These are phyloP conservation scores for Campylomormyrus numenius DNA, from an alignment of 2,113 vertebrate genomes.

Conservation along the genomic window DNA sequence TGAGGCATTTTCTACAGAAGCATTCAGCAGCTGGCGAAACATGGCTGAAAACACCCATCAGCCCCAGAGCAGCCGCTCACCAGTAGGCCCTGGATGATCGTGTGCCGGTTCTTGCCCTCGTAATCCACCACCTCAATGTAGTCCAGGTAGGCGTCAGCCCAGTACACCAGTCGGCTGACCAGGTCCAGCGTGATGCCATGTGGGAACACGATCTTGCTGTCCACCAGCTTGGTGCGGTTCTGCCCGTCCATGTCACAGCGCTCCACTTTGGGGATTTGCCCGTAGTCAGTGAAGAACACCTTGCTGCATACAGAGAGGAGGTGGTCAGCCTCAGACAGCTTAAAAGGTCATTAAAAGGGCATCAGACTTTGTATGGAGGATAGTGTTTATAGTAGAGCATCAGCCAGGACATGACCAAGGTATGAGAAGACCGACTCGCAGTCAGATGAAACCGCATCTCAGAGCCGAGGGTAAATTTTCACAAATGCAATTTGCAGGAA, in stretches of 20 bases:
- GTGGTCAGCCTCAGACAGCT: not conserved
- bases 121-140: conserved; percentile 97
- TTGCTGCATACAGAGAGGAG: conserved; percentile 60
- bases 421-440: not conserved
- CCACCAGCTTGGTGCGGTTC: conserved; percentile 93
- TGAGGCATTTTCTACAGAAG: not conserved
- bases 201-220: conserved; percentile 93
- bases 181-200: conserved; percentile 91
- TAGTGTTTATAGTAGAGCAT: not conserved
- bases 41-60: not conserved
- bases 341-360: not conserved
- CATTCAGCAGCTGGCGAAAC: not conserved
- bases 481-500: not conserved
- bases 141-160: conserved; percentile 94
- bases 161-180: conserved; percentile 90
- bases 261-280: conserved; percentile 91
- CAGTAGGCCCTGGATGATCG: conserved; percentile 91
- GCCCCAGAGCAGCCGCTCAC: conserved; percentile 56
- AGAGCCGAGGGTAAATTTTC: not conserved
- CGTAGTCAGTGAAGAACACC: conserved; percentile 95
- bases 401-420: not conserved
- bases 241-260: conserved; percentile 96
- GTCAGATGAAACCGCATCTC: not conserved
- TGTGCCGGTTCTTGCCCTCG: conserved; percentile 91
- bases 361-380: not conserved